phyloP scores from a whole-genome alignment of 2,888 invertebrate species.

The Hermodice carunculata region DNA sequence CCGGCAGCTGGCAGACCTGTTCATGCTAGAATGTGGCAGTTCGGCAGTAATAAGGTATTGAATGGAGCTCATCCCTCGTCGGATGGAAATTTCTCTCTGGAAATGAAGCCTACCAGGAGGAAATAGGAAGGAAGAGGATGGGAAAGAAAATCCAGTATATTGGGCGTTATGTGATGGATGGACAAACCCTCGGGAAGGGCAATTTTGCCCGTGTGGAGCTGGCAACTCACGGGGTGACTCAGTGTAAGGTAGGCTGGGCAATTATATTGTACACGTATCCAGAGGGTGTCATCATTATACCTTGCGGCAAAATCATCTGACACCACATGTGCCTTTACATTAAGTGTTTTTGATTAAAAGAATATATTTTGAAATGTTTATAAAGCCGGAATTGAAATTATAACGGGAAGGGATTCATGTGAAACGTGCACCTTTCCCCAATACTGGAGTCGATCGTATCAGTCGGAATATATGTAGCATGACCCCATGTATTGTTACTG shows the following conservation, averaged over 20 bases:
- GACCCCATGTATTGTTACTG: too few relatives aligned
- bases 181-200: constrained; percentile 80
- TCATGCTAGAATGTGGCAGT: constrained; percentile 18
- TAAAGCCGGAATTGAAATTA: too few relatives aligned
- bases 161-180: constrained; percentile 81
- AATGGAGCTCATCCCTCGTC: constrained; percentile 23
- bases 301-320: too few relatives aligned
- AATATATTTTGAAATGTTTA: too few relatives aligned
- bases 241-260: constrained; percentile 75
- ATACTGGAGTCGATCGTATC: too few relatives aligned
- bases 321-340: too few relatives aligned
- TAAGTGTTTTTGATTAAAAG: too few relatives aligned
- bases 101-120: constrained; percentile 27
- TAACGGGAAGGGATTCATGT: too few relatives aligned
- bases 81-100: constrained; percentile 27
- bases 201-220: constrained; percentile 84
- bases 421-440: too few relatives aligned
- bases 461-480: too few relatives aligned
- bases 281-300: background rate
- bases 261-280: background rate
- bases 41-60: constrained; percentile 19
- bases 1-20: constrained; percentile 11
- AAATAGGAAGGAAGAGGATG: constrained; percentile 53
- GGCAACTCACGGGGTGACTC: constrained; percentile 78
- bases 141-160: constrained; percentile 71